Evolutionary conservation across 2,113 vertebrate genomes (phyloP), one percentile per base, ranked within the genome.

Genomic region (Xiphias gladius): DNA sequence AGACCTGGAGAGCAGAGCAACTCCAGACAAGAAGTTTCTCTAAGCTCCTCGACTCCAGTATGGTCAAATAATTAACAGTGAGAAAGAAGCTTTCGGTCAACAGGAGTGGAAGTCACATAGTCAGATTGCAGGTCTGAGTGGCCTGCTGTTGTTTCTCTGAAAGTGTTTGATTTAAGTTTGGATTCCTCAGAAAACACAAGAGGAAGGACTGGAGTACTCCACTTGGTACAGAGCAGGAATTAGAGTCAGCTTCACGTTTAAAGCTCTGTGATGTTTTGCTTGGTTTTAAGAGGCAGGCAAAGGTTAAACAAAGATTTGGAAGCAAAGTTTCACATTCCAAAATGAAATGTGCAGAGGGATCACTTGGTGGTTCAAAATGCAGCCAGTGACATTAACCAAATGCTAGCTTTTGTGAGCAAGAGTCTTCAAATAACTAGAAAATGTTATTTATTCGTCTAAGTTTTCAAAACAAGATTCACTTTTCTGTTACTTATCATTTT

Each of bases 61-160:
- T 94, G 94, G 91, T 88, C 93, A 95, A 96, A 95, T 94, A 94
- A 95, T 95, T 93, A 94, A 84, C 81, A 90, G 84, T 13, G 13
- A 76, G 58, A 80, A 87, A 68, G 73, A 79, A 84, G 75, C 65
- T 66, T 87, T 92, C 71, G 90, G 93, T 86, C 90, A 88, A 70
- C 93, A 94, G 74, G 75, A 82, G 80, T 87, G 88, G 84, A 86
- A 85, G 86, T 87, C 87, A 87, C 84, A 80, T 83, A 93, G 91
- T 92, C 87, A 90, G 77, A 84, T 87, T 77, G 89, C 87, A 67
- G 59, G 58, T 78, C 82, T 87, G 86, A 91, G 91, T 91, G 81
- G 85, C 68, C 84, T 59, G 24, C n/a, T 64, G 89, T 88, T 91
- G 90, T 89, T 89, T 79, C 67, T 64, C 73, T 87, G 66, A 41